A percentile compares a stretch with the other conserved stretches of the same genome.
Conservation (phyloP, 2,113 vertebrate species). For the Scomber scombrus region DNA sequence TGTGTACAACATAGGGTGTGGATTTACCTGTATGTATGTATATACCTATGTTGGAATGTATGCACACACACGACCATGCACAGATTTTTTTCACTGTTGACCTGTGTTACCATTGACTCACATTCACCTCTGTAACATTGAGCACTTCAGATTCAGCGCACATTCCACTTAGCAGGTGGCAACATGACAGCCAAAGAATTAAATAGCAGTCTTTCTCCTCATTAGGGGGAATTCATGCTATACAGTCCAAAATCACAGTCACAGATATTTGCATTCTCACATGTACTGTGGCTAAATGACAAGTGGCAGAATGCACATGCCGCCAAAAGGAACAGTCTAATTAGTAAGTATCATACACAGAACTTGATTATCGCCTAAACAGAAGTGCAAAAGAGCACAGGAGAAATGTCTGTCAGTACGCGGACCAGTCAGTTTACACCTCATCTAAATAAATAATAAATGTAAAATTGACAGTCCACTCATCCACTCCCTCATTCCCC, state of each 20-base stretch:
- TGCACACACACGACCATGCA: constrained; percentile 51
- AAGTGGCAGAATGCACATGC: constrained; percentile 76
- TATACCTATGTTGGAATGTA: constrained; percentile 30
- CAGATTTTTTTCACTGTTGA: constrained; percentile 40
- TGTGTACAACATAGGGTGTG: constrained; percentile 19
- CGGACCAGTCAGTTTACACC: constrained; percentile 78
- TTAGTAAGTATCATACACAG: constrained; percentile 79
- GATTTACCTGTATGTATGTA: constrained; percentile 31
- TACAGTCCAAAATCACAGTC: constrained; percentile 64
- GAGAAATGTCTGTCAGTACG: constrained; percentile 79
- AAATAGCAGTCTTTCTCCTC: constrained; percentile 70
- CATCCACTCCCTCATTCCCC: constrained; percentile 83
- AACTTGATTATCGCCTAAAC: constrained; percentile 82
- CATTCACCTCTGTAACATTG: constrained; percentile 69
- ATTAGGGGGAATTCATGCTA: constrained; percentile 75
- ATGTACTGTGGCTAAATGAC: constrained; percentile 73
- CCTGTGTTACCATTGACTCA: constrained; percentile 58
- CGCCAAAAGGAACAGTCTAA: constrained; percentile 76
- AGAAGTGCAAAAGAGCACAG: constrained; percentile 77
- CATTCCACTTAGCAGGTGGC: constrained; percentile 73
- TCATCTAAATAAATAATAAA: constrained; percentile 85
- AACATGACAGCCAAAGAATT: constrained; percentile 73
- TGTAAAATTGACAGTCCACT: constrained; percentile 84
- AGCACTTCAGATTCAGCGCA: constrained; percentile 78
- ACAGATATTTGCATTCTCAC: constrained; percentile 77